Evolutionary conservation across 2,888 invertebrate genomes (phyloP), one percentile per base, ranked within the genome.

Genomic region (Neria commutata): DNA sequence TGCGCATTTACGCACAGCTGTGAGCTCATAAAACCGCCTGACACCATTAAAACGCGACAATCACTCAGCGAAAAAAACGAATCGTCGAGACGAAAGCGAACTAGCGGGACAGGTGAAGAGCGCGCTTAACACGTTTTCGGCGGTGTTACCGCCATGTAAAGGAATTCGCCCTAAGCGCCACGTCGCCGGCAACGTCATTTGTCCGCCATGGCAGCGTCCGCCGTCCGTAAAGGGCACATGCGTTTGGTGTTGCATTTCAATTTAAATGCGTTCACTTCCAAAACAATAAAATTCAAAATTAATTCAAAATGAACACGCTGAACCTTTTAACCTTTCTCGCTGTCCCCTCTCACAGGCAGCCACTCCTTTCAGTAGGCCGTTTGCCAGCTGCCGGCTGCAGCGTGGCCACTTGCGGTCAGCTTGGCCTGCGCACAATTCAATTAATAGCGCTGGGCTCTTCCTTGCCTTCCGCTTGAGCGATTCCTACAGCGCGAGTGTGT

Each of bases 241-340:
- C 29, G 11, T 29, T 29, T 29, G 29, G 29, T 21, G 42, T 37
- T 37, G 21, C 34, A 54, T 46, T 54, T 50, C 50, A 34, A 54
- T 60, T 55, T 55, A 52, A 60, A 29, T 60, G 54, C 14, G 55
- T 52, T 60, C 52, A 55, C 55, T 55, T 53, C 40, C 40, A 19
- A 24, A 54, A 26, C 42, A 60, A 56, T 56, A 56, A 56, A 60
- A 53, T 26, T 40, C 48, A 52, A 51, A 60, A 60, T 60, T 60
- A 60, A 56, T 60, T 60, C 56, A 53, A 53, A 26, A 17, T 49
- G 40, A 52, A 55, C 25, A 47, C 34, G 17, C 19, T 54, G 56
- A 56, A 60, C 60, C 56, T 60, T 60, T 60, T 54, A 56, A 55
- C 34, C 47, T 42, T 40, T 49, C 49, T 34, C 25, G 17, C 45